Conservation (phyloP, 1,140 invertebrate species). For the Drosophila arizonae region DNA sequence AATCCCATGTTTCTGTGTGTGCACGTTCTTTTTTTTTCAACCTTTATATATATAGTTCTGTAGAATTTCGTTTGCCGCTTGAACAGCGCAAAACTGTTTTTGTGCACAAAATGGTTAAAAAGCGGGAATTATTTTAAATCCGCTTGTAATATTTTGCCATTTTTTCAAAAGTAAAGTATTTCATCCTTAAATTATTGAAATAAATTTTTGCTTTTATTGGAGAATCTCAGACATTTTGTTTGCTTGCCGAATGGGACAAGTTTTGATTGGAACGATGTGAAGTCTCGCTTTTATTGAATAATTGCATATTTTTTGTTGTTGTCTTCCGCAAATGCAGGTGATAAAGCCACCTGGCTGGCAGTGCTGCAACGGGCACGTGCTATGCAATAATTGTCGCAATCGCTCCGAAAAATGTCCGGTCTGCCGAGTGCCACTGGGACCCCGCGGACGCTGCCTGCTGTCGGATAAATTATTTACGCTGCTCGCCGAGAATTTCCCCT, state of each 20-base stretch:
- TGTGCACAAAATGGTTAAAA: slow-evolving; percentile 55
- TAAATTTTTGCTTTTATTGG: no score
- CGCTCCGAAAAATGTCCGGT: slow-evolving; percentile 83
- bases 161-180: no score
- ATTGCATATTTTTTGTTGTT: background rate
- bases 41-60: slow-evolving; percentile 21
- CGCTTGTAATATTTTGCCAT: slow-evolving; percentile 69
- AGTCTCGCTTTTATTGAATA: background rate
- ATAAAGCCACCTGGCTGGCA: slow-evolving; percentile 83
- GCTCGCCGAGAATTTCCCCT: slow-evolving; percentile 83
- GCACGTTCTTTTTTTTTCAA: background rate
- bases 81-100: slow-evolving; percentile 51
- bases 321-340: slow-evolving; percentile 52
- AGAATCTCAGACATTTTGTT: no score
- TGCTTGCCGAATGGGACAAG: no score
- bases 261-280: no score
- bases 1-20: slow-evolving; percentile 37
- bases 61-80: slow-evolving; percentile 23
- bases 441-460: slow-evolving; percentile 82
- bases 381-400: slow-evolving; percentile 82
- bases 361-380: slow-evolving; percentile 83
- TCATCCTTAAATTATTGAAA: no score
- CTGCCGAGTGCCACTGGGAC: slow-evolving; percentile 81
- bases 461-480: slow-evolving; percentile 83
- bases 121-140: slow-evolving; percentile 78